Evolutionary conservation across 2,797 vertebrate species (phyloP), one percentile per base, ranked within the genome.

Genomic region (Loriculus beryllinus): DNA sequence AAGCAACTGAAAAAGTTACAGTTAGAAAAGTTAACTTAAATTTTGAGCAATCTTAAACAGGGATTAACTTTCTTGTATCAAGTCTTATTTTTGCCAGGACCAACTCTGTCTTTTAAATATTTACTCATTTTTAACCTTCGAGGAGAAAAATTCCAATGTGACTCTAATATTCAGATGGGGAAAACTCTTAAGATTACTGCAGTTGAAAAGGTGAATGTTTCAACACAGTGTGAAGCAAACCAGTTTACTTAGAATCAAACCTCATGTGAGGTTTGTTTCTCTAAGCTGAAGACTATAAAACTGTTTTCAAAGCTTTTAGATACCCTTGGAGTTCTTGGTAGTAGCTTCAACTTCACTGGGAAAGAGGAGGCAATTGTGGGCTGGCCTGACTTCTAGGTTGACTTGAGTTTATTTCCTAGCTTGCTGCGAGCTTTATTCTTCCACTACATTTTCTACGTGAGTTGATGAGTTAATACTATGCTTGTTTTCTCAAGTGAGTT

Each of bases 61-160:
- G 71, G 88, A 70, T 94, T 78, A 52, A 14, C 57, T 94, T 76
- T 57, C 43, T 93, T 49, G 20, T 76, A 52, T 88, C 49, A 52
- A 94, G 93, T 94, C 91, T 96, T 90, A 86, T 29, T 92, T 87
- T 92, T 90, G 45, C 88, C 88, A 54, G 79, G 90, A 86, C 84
- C 90, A 91, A 89, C 70, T 93, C 77, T 87, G 26, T 92, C 76
- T 77, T 86, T 92, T 92, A 90, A 91, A 87, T 91, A 81, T 90
- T 93, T 96, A 87, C 86, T 93, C 35, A 56, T 82, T 93, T 95
- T 81, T 91, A 81, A 31, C 68, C 87, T 82, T 57, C 49, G 83
- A 78, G 71, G 39, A 31, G 48, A 52, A 91, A 65, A 70, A 57
- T 26, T 28, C 78, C 77, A 43, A 48, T 0, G 2, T 67, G 71